Evolutionary conservation across 2,888 invertebrate species (phyloP).

Genomic region (Drosophila neotestacea): DNA sequence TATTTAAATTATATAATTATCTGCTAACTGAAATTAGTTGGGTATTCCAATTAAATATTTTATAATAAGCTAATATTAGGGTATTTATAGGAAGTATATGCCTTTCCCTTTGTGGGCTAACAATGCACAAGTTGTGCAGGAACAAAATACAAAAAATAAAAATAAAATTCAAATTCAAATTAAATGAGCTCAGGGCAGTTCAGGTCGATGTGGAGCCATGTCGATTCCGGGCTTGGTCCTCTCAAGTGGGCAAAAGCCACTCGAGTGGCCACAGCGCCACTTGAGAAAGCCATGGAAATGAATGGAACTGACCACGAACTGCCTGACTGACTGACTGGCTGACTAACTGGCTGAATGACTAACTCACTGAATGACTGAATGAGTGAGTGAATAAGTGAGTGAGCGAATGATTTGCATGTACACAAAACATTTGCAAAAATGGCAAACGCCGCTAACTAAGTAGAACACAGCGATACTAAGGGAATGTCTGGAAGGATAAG

Average conservation of each 20-base stretch:
- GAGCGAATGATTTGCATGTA: constrained; percentile 72
- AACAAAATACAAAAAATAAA: constrained; percentile 34
- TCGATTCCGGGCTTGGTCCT: constrained; percentile 36
- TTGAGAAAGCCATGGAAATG: constrained; percentile 62
- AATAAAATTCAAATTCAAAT: constrained; percentile 62
- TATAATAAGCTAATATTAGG: not conserved
- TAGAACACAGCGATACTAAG: constrained; percentile 42
- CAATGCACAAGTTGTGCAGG: constrained; percentile 16
- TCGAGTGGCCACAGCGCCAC: constrained; percentile 74
- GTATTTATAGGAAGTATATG: not conserved
- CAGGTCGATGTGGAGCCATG: constrained; percentile 39
- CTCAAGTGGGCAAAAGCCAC: constrained; percentile 62
- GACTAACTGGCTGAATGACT: constrained; percentile 25
- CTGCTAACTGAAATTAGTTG: not conserved
- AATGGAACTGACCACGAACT: constrained; percentile 69
- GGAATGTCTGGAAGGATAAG: not conserved
- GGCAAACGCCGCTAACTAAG: constrained; percentile 50
- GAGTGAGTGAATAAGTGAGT: constrained; percentile 46
- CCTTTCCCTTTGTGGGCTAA: not conserved
- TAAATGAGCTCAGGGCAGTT: constrained; percentile 54
- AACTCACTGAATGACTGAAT: constrained; percentile 24
- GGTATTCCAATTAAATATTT: too few species aligned
- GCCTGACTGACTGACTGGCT: constrained; percentile 19
- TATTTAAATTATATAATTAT: not conserved
- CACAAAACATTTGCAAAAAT: constrained; percentile 74